A percentile compares a stretch with the other conserved stretches of the same genome.
Evolutionary conservation across 2,113 vertebrate genomes (phyloP).

Genomic region (Scatophagus argus): DNA sequence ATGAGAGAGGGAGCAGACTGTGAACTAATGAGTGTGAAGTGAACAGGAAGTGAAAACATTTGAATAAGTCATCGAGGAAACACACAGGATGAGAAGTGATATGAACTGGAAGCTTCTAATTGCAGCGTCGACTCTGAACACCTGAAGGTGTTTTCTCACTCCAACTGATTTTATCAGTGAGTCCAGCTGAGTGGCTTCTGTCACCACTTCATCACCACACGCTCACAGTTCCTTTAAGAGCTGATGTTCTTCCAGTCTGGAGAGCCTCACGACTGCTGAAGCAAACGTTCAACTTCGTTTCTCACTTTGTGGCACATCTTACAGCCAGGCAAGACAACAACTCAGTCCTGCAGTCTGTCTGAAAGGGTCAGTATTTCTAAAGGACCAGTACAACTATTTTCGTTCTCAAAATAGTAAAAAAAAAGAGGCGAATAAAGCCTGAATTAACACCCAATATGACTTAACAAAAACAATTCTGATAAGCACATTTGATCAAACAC

Average conservation of each 20-base stretch:
- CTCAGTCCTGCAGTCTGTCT: no score
- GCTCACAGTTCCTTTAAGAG: conserved; percentile 11
- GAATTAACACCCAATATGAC: no score
- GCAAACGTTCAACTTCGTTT: no score
- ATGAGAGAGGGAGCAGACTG: not conserved
- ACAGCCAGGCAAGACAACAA: no score
- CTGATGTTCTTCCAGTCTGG: conserved; percentile 13
- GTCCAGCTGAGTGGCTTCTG: not conserved
- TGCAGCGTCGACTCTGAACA: not conserved
- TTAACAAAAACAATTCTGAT: no score
- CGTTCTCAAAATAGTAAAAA: no score
- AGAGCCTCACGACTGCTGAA: conserved; percentile 37
- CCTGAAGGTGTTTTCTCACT: not conserved
- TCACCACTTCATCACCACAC: conserved; percentile 8
- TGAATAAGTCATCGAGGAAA: not conserved
- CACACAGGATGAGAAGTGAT: not conserved
- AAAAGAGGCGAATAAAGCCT: no score
- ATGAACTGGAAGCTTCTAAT: not conserved
- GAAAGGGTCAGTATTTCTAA: no score
- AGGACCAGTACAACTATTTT: no score
- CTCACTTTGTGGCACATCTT: no score
- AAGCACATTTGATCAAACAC: not conserved
- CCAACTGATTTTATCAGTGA: not conserved
- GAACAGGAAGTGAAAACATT: not conserved
- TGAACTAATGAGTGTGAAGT: conserved; percentile 7